Conservation (phyloP, 2,113 vertebrate species). For the Indicator indicator region DNA sequence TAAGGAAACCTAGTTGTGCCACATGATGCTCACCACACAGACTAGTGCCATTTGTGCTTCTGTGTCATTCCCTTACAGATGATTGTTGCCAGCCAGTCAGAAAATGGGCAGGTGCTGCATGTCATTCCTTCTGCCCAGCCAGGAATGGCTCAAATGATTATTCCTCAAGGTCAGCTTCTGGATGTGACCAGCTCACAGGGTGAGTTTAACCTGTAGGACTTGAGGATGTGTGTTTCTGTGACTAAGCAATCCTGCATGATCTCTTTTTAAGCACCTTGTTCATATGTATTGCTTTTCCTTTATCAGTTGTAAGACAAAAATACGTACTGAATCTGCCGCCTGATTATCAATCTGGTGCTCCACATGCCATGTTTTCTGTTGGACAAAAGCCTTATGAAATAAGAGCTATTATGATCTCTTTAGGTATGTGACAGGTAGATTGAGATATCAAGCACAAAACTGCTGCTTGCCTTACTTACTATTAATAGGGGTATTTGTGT, state of each 20-base stretch:
- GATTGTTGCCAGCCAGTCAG: constrained; percentile 81
- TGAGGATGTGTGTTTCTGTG: background rate
- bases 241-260: background rate
- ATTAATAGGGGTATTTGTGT: background rate
- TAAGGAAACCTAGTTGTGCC: background rate
- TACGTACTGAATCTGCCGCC: background rate
- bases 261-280: background rate
- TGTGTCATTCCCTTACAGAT: constrained; percentile 70
- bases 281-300: background rate
- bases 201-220: constrained; percentile 52
- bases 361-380: background rate
- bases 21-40: background rate
- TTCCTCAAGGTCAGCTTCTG: constrained; percentile 78
- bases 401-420: background rate
- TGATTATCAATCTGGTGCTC: background rate
- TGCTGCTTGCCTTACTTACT: background rate
- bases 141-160: constrained; percentile 76
- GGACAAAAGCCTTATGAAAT: background rate
- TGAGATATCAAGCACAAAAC: background rate
- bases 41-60: background rate
- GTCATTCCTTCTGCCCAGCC: constrained; percentile 81
- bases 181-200: constrained; percentile 65
- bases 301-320: background rate
- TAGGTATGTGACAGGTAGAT: background rate
- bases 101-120: constrained; percentile 79